A percentile compares a stretch with the other conserved stretches of the same genome.
These are phyloP conservation scores for Alethe castanea DNA, from an alignment of 2,113 vertebrate species.

Conservation along the genomic window DNA sequence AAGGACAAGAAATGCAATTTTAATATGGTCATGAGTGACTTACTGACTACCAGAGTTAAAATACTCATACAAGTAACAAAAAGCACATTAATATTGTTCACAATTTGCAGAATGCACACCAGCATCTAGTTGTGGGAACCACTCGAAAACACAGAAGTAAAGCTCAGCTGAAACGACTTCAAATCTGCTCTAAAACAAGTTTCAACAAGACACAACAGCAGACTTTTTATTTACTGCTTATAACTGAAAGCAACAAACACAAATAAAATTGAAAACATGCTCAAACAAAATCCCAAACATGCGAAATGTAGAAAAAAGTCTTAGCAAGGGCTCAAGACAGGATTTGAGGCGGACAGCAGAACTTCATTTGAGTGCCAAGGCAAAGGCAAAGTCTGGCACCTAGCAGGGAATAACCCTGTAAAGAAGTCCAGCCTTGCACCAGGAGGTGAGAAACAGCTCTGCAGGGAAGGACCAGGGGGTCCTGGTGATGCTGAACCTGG, in stretches of 20 bases:
- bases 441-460: neutral
- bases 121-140: neutral
- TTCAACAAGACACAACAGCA: neutral
- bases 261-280: neutral
- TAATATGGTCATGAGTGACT: neutral
- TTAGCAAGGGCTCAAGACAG: neutral
- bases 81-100: neutral
- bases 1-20: neutral
- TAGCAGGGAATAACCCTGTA: rapidly evolving
- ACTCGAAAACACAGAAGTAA: neutral
- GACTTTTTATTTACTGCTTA: neutral
- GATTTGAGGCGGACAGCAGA: neutral
- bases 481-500: neutral
- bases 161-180: neutral
- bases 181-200: neutral
- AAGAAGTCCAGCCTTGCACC: neutral
- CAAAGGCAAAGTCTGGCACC: neutral
- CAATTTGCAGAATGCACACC: neutral
- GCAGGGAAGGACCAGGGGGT: neutral
- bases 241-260: neutral
- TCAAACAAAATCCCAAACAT: neutral
- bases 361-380: neutral
- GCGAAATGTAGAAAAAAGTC: neutral
- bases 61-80: neutral
- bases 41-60: neutral